These are phyloP conservation scores for Spheniscus humboldti DNA, from an alignment of 2,797 vertebrate species.

Conservation along the genomic window DNA sequence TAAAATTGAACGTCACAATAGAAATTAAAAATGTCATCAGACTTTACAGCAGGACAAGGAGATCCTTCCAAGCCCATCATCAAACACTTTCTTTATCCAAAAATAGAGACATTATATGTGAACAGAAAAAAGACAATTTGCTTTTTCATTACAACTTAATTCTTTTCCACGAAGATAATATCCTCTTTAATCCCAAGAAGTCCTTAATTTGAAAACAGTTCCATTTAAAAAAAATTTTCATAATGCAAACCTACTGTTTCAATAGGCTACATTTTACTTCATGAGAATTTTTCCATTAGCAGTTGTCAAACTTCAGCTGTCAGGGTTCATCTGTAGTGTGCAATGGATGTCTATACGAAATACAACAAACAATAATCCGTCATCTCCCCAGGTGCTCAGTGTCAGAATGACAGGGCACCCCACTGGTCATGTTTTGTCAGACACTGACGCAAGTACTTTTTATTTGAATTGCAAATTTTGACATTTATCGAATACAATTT, in stretches of 20 bases:
- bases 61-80: neutral
- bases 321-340: neutral
- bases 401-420: slow-evolving; percentile 12
- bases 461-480: slow-evolving; percentile 10
- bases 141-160: neutral
- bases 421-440: slow-evolving; percentile 13
- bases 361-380: neutral
- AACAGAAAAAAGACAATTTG: neutral
- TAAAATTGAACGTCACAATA: neutral
- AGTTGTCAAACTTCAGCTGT: neutral
- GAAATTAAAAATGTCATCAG: neutral
- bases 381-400: slow-evolving; percentile 39
- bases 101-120: neutral
- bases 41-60: neutral
- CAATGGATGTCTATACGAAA: neutral
- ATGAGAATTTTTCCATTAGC: slow-evolving; percentile 9
- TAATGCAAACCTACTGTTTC: neutral
- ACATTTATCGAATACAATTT: neutral
- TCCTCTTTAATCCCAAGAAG: neutral
- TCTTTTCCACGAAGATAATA: neutral
- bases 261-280: neutral
- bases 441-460: neutral
- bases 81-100: neutral
- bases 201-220: neutral
- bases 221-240: neutral